These are phyloP conservation scores for Lithophane socia DNA, from an alignment of 2,888 invertebrate species.

Conservation along the genomic window DNA sequence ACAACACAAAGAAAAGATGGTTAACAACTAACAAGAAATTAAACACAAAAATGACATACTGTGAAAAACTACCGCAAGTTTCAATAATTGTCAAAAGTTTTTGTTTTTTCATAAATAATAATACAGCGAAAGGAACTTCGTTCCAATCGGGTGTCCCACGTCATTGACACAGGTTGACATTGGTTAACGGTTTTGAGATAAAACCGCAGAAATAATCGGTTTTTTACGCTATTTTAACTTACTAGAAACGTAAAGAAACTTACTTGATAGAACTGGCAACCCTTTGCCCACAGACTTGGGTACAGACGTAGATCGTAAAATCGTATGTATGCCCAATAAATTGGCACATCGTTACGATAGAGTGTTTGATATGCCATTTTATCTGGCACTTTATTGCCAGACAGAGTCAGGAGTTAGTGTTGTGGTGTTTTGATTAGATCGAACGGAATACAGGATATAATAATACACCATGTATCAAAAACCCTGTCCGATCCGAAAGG, in stretches of 20 bases:
- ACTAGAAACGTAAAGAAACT: background rate
- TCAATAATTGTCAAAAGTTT: no score
- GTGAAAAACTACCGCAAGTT: no score
- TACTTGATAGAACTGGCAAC: constrained; percentile 36
- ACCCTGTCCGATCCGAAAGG: no score
- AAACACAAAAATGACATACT: background rate
- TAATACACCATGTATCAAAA: no score
- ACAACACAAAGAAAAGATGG: background rate
- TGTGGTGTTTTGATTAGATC: constrained; percentile 39
- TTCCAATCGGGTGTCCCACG: no score
- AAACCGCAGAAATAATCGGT: no score
- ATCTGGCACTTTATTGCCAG: constrained; percentile 68
- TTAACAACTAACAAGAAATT: background rate
- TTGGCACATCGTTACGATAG: constrained; percentile 68
- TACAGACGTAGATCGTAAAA: constrained; percentile 67
- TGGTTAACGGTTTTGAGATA: background rate
- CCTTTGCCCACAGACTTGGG: constrained; percentile 8
- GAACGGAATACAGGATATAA: background rate
- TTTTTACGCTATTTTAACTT: background rate
- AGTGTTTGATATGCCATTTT: constrained; percentile 75
- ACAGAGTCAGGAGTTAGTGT: constrained; percentile 33
- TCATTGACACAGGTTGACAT: no score
- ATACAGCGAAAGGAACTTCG: no score
- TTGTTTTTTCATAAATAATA: no score
- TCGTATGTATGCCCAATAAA: constrained; percentile 74